Base-by-base conservation (phyloP, 2,113 vertebrate genomes). In the Hemicordylus capensis region DNA sequence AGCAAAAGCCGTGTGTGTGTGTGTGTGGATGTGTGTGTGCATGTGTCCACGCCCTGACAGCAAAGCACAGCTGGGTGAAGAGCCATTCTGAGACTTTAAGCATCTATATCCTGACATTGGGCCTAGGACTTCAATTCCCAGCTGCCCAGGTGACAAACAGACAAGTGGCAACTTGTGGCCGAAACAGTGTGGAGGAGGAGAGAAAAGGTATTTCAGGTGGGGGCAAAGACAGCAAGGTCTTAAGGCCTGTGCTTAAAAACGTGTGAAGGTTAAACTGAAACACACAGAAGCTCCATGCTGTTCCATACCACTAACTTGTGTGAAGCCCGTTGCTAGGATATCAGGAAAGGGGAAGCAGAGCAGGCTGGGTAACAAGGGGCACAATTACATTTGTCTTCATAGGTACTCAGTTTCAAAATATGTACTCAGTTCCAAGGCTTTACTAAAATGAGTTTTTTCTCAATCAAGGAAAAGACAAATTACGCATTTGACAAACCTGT, bases 291-390 rank as follows among this genome's bases (percentile, higher is more conserved):
- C 34, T 54, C 20, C 63, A 67, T 34, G 20, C 63, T 51, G 64
- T 10, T 72, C 80, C 37, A 24, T 59, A 44, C 51, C 67, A 58
- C 48, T 72, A 72, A 72, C 51, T 72, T 82, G 26, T 72, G 67
- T 82, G 34, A 59, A 28, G 66, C 26, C 66, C 14, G 80, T 72
- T 82, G 66, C 67, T 82, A 82, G 80, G 67, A 72, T 72, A 82
- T 82, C 51, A 69, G 17, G 26, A 12, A 44, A 67, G 51, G 37
- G 67, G 37, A 59, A 37, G 80, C 48, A 42, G 46, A 28, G 28
- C 51, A 44, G 66, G 80, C 67, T 44, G 80, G 34, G 22, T 44
- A n/a, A 58, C 44, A 72, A 72, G 37, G 80, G 67, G 80, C 67
- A 44, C 67, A 72, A 44, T 46, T 58, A 34, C 46, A 69, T 48